phyloP scores from a whole-genome alignment of 1,140 invertebrate genomes.

The Araneus ventricosus region DNA sequence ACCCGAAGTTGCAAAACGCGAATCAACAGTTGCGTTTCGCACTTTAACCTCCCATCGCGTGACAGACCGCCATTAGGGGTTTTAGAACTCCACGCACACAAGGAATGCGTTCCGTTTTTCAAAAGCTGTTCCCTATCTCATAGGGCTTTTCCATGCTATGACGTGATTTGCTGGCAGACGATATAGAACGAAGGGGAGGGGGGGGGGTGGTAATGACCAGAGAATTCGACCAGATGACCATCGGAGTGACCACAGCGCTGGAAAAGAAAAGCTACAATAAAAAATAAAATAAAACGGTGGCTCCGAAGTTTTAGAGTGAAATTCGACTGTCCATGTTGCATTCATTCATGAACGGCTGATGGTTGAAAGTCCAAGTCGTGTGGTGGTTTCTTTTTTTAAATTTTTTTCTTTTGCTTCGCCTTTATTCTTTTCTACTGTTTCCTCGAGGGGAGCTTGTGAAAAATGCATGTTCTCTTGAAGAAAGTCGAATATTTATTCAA shows the following conservation, averaged over 20 bases:
- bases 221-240: constrained; percentile 45
- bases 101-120: neutral
- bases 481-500: constrained; percentile 41
- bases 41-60: neutral
- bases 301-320: constrained; percentile 14
- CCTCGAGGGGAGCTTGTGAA: constrained; percentile 36
- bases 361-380: neutral
- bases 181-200: neutral
- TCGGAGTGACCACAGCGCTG: neutral
- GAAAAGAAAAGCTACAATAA: neutral
- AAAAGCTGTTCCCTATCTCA: neutral
- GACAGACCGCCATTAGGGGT: neutral
- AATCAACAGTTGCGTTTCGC: constrained; percentile 20
- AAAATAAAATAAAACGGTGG: neutral
- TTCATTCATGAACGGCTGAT: constrained; percentile 34
- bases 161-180: neutral
- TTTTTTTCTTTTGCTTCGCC: neutral
- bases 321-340: constrained; percentile 22
- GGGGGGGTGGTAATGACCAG: neutral
- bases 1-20: neutral
- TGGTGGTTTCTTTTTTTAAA: neutral
- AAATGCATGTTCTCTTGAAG: constrained; percentile 44
- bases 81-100: neutral
- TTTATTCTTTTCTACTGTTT: neutral
- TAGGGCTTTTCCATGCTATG: neutral